Percentiles rank a stretch among this genome's conserved stretches.
These are phyloP conservation scores for Pipistrellus kuhlii DNA, from an alignment of 2,797 vertebrate species.

Conservation along the genomic window DNA sequence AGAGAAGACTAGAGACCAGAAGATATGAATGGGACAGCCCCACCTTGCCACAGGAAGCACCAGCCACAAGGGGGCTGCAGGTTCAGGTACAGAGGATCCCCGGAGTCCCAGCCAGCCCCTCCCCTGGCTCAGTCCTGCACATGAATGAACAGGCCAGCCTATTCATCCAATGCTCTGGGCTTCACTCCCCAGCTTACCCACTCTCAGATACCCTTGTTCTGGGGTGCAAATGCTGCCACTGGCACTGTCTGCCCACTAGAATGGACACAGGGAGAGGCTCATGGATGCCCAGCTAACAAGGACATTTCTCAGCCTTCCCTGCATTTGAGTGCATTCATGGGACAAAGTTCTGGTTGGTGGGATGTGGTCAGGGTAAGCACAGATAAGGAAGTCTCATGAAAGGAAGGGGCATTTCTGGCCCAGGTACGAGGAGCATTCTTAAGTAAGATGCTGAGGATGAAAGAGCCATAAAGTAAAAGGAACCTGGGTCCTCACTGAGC, in stretches of 20 bases:
- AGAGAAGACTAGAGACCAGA: not conserved
- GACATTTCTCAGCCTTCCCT: not conserved
- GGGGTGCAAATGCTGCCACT: not conserved
- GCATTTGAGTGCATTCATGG: not conserved
- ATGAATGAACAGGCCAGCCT: not conserved
- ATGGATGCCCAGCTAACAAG: not conserved
- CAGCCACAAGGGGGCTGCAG: not conserved
- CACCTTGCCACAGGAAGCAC: too few relatives aligned
- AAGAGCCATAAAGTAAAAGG: not conserved
- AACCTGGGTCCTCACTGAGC: not conserved
- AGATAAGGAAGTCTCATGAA: not conserved
- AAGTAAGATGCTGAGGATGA: not conserved
- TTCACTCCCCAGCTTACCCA: not conserved
- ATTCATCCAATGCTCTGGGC: not conserved
- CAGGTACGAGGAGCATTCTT: not conserved
- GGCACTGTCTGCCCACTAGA: not conserved
- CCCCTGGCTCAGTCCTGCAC: not conserved
- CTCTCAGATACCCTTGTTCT: not conserved
- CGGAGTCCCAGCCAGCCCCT: not conserved
- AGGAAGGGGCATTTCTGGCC: not conserved
- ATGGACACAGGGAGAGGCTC: not conserved
- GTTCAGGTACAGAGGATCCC: not conserved
- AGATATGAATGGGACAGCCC: not conserved
- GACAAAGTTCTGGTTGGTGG: not conserved
- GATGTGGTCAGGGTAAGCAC: not conserved